These are phyloP conservation scores for Tinea trinotella DNA, from an alignment of 2,888 invertebrate species.

Conservation along the genomic window DNA sequence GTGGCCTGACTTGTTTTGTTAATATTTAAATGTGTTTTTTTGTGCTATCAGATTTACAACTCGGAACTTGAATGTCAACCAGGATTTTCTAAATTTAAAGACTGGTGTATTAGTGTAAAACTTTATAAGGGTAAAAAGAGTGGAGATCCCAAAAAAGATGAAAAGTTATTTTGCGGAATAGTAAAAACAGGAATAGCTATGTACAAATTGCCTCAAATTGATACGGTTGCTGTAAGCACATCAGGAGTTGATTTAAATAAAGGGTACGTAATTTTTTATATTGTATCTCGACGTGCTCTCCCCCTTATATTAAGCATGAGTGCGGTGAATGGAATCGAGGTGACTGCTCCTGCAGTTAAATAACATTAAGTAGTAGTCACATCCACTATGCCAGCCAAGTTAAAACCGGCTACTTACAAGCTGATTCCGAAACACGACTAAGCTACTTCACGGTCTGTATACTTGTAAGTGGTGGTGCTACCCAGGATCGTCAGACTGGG, in stretches of 20 bases:
- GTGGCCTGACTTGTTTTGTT: constrained; percentile 22
- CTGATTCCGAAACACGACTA: too few species aligned
- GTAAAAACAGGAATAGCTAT: constrained; percentile 62
- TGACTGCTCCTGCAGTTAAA: too few species aligned
- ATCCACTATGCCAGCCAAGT: too few species aligned
- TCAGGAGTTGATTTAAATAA: constrained; percentile 69
- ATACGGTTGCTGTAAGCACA: constrained; percentile 56
- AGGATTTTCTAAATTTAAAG: constrained; percentile 77
- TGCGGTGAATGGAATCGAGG: too few species aligned
- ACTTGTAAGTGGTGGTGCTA: too few species aligned
- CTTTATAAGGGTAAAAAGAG: constrained; percentile 73
- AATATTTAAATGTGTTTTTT: not conserved
- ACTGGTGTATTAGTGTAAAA: constrained; percentile 75
- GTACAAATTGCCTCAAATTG: constrained; percentile 77
- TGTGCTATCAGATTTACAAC: constrained; percentile 64
- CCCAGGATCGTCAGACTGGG: too few species aligned
- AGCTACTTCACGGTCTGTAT: too few species aligned
- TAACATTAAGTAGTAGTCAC: too few species aligned
- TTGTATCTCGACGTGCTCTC: too few species aligned
- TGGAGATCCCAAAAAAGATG: constrained; percentile 53
- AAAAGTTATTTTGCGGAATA: constrained; percentile 40
- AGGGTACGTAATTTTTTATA: constrained; percentile 53
- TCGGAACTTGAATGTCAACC: constrained; percentile 79
- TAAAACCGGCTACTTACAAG: too few species aligned
- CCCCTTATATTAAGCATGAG: too few species aligned